Evolutionary conservation across 2,113 vertebrate species (phyloP).

Genomic region (Seriola aureovittata): DNA sequence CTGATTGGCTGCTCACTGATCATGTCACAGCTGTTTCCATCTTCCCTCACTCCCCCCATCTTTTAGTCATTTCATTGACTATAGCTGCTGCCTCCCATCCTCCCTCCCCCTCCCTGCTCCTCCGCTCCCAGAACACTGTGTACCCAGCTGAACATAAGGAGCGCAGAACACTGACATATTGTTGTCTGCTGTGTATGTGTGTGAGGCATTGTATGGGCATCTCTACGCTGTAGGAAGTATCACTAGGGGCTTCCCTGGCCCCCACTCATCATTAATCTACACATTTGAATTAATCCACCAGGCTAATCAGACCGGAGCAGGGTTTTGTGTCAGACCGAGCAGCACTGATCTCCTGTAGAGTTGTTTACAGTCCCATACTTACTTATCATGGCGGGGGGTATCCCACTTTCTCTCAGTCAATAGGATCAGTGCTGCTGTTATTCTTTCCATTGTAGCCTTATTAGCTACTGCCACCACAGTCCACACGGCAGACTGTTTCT

Average conservation of each 20-base stretch:
- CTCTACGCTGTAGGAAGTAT: conserved; percentile 1
- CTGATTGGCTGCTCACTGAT: conserved; percentile 28
- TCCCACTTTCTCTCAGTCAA: conserved; percentile 25
- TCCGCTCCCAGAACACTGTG: conserved; percentile 44
- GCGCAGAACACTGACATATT: conserved; percentile 39
- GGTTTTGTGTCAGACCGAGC: conserved; percentile 21
- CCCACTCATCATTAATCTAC: neutral
- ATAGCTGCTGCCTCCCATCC: conserved; percentile 4
- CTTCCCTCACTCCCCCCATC: neutral
- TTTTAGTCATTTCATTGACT: conserved; percentile 42
- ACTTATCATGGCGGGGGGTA: neutral
- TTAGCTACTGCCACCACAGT: too few relatives aligned
- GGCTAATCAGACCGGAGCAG: conserved; percentile 24
- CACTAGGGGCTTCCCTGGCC: neutral
- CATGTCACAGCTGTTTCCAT: conserved; percentile 54
- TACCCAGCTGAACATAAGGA: conserved; percentile 44
- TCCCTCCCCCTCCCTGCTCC: neutral
- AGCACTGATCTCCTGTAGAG: neutral
- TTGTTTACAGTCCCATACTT: neutral
- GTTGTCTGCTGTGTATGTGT: conserved; percentile 21
- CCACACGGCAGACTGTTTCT: too few relatives aligned
- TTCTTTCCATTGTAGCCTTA: too few relatives aligned
- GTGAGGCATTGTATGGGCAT: neutral
- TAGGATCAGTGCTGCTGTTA: neutral
- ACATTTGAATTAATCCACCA: conserved; percentile 11